phyloP scores from a whole-genome alignment of 2,888 invertebrate species.

The Cheilosia impressa region DNA sequence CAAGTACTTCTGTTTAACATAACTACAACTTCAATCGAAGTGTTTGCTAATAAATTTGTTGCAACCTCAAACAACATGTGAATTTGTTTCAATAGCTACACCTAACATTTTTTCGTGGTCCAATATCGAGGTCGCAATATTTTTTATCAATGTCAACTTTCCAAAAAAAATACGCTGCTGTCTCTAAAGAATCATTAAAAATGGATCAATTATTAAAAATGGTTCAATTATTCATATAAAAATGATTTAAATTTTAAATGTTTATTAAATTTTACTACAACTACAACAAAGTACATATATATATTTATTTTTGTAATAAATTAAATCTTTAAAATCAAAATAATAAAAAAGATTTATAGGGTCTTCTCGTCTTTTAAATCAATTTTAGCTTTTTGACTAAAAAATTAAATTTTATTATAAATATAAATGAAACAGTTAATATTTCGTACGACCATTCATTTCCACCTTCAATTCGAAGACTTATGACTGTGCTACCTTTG shows the following conservation, averaged over 20 bases:
- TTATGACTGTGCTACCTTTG: slow-evolving; percentile 93
- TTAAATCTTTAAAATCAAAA: slow-evolving; percentile 81
- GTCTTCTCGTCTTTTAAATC: slow-evolving; percentile 90
- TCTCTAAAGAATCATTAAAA: slow-evolving; percentile 86
- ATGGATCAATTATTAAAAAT: slow-evolving; percentile 86
- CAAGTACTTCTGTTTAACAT: too few relatives aligned
- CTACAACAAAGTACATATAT: slow-evolving; percentile 86
- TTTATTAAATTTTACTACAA: slow-evolving; percentile 86
- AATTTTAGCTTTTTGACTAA: slow-evolving; percentile 88
- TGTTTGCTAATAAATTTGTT: too few relatives aligned
- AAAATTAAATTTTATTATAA: slow-evolving; percentile 85
- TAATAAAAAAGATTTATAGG: slow-evolving; percentile 88
- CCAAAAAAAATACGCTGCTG: slow-evolving; percentile 92
- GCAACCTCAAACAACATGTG: too few relatives aligned
- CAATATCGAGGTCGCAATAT: slow-evolving; percentile 96
- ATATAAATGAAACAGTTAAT: slow-evolving; percentile 86
- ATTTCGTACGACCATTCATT: slow-evolving; percentile 90
- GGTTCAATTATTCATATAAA: slow-evolving; percentile 85
- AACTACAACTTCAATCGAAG: too few relatives aligned
- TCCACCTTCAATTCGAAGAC: slow-evolving; percentile 91
- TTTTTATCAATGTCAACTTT: slow-evolving; percentile 89
- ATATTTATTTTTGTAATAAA: slow-evolving; percentile 79
- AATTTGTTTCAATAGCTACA: slow-evolving; percentile 84
- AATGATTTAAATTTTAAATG: slow-evolving; percentile 84
- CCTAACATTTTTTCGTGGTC: slow-evolving; percentile 89